These are phyloP conservation scores for Colletes gigas DNA, from an alignment of 1,140 invertebrate species.

Conservation along the genomic window DNA sequence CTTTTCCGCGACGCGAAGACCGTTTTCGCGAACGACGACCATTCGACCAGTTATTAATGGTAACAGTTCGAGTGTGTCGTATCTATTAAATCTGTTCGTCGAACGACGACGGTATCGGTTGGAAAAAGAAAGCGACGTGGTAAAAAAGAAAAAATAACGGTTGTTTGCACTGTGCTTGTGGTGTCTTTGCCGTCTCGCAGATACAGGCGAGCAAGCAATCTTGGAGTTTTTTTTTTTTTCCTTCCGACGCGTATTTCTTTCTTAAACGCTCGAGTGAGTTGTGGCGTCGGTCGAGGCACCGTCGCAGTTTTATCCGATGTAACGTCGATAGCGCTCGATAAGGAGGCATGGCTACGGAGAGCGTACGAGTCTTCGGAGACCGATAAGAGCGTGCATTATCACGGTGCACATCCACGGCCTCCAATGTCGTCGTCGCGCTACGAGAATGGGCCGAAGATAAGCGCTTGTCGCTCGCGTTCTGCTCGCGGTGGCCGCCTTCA, in stretches of 20 bases:
- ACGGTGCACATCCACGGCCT: slow-evolving; percentile 70
- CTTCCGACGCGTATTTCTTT: slow-evolving; percentile 23
- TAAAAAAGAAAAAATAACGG: background rate
- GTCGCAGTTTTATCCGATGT: slow-evolving; percentile 41
- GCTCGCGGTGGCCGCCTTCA: background rate
- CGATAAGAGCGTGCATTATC: slow-evolving; percentile 73
- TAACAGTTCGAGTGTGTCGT: background rate
- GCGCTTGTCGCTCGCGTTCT: background rate
- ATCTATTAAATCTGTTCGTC: background rate
- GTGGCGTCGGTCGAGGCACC: slow-evolving; percentile 46
- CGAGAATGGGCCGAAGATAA: slow-evolving; percentile 30
- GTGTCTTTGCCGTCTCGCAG: background rate
- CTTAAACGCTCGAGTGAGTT: slow-evolving; percentile 54
- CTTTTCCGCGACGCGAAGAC: background rate
- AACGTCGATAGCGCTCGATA: slow-evolving; percentile 44
- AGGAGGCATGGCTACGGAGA: background rate
- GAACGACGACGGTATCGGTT: background rate
- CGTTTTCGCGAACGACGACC: background rate
- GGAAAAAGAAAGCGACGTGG: background rate
- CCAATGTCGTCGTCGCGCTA: slow-evolving; percentile 63
- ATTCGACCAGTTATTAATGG: no score
- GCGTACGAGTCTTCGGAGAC: slow-evolving; percentile 54
- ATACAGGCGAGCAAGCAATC: slow-evolving; percentile 6
- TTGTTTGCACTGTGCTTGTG: background rate
- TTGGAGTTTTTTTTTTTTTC: background rate